Base-by-base conservation (phyloP, 2,888 invertebrate genomes). In the Deroplatys truncata region DNA sequence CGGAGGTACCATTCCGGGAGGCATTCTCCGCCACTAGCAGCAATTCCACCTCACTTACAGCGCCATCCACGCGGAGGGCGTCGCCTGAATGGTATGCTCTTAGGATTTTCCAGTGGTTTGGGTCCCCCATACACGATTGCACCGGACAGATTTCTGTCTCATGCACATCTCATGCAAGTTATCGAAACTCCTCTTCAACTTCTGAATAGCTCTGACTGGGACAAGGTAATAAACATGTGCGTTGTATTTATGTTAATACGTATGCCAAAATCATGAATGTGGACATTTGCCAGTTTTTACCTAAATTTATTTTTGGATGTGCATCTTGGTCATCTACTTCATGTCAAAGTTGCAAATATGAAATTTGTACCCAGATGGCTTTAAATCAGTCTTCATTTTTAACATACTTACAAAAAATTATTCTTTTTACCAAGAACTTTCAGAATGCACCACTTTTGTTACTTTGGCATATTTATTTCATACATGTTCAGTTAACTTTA, bases 71-170 rank as follows among this genome's bases (percentile, higher is more conserved):
- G 72, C 25, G 84, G 84, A 84, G 86, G 86, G 84, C 89, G 86
- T n/a, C 56, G 89, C 8, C 28, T 84, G 28, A 84, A 85, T 87
- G 84, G 88, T 84, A 56, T 82, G 16, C 72, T 82, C 3, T 20
- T 89, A n/a, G 49, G 83, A 16, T 82, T 89, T 31, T 84, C 90
- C 28, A 31, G 82, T 35, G 83, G 82, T 25, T 49, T 83, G 82
- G 87, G 88, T 82, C 89, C 89, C 15, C 85, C 90, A 31, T 72
- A 82, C 90, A 92, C 92, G 86, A 92, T 93, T 85, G 93, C 95
- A n/a, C 95, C 96, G 85, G 97, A 97, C 93, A 94, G 96, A 87
- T 97, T 96, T 93, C 94, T 96, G 91, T 95, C 96, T 86, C 94
- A 95, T 91, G 94, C 96, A 0, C 96, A 96, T 92, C 94, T 96